These are phyloP conservation scores for Hartigia nigra DNA, from an alignment of 2,888 invertebrate species.

Conservation along the genomic window DNA sequence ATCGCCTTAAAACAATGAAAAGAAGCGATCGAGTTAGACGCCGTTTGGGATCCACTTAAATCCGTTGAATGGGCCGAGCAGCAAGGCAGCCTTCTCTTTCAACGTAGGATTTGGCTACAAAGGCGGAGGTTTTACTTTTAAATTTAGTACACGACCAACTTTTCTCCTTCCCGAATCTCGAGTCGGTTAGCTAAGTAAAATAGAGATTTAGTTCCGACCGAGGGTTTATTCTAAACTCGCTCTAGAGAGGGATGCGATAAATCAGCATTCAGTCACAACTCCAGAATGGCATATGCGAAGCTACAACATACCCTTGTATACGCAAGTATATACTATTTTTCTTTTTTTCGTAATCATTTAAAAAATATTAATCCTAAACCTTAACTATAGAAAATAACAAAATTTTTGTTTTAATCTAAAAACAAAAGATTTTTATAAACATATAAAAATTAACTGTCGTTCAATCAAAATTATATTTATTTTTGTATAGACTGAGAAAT, in stretches of 20 bases:
- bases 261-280: conserved; percentile 32
- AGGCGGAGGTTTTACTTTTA: conserved; percentile 61
- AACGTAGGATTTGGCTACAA: conserved; percentile 57
- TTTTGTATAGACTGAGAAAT: not conserved
- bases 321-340: not conserved
- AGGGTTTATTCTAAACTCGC: conserved; percentile 51
- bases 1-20: conserved; percentile 37
- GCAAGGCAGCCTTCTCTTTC: conserved; percentile 51
- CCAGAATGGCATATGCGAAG: not conserved
- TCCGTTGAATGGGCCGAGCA: conserved; percentile 51
- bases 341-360: not conserved
- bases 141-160: conserved; percentile 60
- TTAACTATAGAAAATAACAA: not conserved
- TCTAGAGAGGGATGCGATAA: conserved; percentile 30
- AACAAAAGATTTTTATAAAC: too few relatives aligned
- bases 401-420: not conserved
- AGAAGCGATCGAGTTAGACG: conserved; percentile 27
- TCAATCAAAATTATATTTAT: not conserved
- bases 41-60: conserved; percentile 50
- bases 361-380: not conserved
- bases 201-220: conserved; percentile 52
- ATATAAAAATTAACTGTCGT: not conserved
- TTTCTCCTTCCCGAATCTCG: conserved; percentile 32
- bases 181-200: conserved; percentile 53
- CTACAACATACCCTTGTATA: not conserved